A percentile compares a stretch with the other conserved stretches of the same genome.
Conservation (phyloP, 92 coral and sea anemone genomes). For the Ricordea florida region DNA sequence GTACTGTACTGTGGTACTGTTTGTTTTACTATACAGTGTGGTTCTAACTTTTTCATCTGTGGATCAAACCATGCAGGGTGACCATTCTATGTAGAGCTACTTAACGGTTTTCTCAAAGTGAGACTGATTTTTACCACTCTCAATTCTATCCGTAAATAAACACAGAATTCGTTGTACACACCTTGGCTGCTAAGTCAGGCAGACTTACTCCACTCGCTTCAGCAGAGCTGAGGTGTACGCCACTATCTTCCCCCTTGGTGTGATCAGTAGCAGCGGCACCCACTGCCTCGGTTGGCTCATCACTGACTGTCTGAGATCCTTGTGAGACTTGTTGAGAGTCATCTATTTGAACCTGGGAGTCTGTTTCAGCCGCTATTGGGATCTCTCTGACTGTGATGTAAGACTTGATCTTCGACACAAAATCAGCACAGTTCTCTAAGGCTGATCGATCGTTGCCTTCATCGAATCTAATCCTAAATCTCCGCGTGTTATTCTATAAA, state of each 20-base stretch:
- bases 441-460: constrained; percentile 55
- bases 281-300: not conserved
- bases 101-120: too few relatives aligned
- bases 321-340: constrained; percentile 60
- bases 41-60: too few relatives aligned
- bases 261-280: not conserved
- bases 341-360: constrained; percentile 73
- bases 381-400: constrained; percentile 70
- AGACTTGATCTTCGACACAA: constrained; percentile 64
- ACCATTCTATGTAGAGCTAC: too few relatives aligned
- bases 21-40: too few relatives aligned
- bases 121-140: too few relatives aligned
- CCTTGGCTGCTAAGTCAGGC: constrained; percentile 65
- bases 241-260: too few relatives aligned
- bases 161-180: too few relatives aligned
- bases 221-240: not conserved
- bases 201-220: constrained; percentile 27
- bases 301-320: not conserved
- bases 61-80: too few relatives aligned
- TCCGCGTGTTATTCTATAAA: constrained; percentile 68
- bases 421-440: constrained; percentile 71
- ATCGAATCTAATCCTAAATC: constrained; percentile 83
- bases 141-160: too few relatives aligned
- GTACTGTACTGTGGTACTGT: too few relatives aligned
- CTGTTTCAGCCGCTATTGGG: constrained; percentile 43